Conservation (phyloP, 2,113 vertebrate genomes). For the Hydrochoerus hydrochaeris region DNA sequence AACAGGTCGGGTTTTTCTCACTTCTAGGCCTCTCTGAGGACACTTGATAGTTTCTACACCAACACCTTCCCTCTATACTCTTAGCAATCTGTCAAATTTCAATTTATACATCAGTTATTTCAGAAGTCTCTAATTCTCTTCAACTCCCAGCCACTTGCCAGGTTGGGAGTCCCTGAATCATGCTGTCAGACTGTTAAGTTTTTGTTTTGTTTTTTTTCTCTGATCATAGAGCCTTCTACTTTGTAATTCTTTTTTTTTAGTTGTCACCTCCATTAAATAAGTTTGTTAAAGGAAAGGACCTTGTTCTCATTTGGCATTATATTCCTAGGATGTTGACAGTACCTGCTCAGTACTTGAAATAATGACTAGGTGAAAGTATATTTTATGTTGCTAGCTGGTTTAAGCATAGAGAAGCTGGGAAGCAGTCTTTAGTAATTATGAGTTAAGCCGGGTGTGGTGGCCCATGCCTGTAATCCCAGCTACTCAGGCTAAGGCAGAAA, state of each 20-base stretch:
- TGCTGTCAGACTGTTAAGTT: background rate
- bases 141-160: background rate
- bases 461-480: background rate
- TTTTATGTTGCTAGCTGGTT: background rate
- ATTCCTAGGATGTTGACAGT: background rate
- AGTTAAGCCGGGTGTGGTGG: background rate
- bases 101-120: background rate
- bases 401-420: background rate
- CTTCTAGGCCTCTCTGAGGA: background rate
- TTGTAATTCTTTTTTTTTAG: background rate
- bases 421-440: background rate
- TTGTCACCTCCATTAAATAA: background rate
- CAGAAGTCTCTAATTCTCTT: constrained; percentile 6
- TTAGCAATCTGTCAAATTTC: background rate
- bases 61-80: background rate
- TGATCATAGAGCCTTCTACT: background rate
- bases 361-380: background rate
- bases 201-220: too few species aligned
- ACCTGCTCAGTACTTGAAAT: background rate
- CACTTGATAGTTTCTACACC: background rate
- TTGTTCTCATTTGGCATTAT: background rate
- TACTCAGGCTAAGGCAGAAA: background rate
- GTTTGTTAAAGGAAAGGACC: background rate
- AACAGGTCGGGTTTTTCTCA: background rate
- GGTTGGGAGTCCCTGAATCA: background rate